Evolutionary conservation across 2,113 vertebrate species (phyloP).

Genomic region (Coturnix japonica): DNA sequence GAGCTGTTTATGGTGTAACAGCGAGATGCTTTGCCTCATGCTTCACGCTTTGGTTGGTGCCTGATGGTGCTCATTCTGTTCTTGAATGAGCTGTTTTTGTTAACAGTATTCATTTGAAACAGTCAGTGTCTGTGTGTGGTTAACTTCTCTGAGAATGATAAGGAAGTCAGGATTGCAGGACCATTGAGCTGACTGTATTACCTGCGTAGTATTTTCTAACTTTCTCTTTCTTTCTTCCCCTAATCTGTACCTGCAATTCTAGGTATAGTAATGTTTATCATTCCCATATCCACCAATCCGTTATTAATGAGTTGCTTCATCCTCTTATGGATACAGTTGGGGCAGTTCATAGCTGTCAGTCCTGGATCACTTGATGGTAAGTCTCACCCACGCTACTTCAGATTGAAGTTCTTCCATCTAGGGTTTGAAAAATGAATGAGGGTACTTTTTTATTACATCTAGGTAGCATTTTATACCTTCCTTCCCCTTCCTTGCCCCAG

Average conservation of each 20-base stretch:
- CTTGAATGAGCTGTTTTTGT: neutral
- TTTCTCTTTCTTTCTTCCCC: conserved; percentile 69
- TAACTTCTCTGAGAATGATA: neutral
- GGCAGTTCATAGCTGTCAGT: conserved; percentile 75
- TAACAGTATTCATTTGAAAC: neutral
- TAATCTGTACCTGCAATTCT: conserved; percentile 70
- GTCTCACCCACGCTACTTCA: conserved; percentile 67
- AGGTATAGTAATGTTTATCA: conserved; percentile 75
- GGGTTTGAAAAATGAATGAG: conserved; percentile 52
- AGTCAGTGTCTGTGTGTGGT: neutral
- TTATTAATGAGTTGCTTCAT: conserved; percentile 76
- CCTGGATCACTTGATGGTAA: conserved; percentile 74
- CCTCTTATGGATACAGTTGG: conserved; percentile 72
- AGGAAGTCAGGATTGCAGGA: conserved; percentile 20
- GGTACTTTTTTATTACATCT: neutral
- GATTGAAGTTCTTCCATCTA: conserved; percentile 67
- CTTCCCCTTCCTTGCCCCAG: accelerated
- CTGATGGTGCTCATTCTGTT: neutral
- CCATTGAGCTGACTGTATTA: conserved; percentile 35
- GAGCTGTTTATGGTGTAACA: neutral
- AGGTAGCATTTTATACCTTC: neutral
- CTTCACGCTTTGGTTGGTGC: neutral
- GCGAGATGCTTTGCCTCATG: neutral
- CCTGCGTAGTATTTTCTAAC: conserved; percentile 65
- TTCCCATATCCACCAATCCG: conserved; percentile 75